Conservation (phyloP, 2,797 vertebrate species). For the Neoniphon sammara region DNA sequence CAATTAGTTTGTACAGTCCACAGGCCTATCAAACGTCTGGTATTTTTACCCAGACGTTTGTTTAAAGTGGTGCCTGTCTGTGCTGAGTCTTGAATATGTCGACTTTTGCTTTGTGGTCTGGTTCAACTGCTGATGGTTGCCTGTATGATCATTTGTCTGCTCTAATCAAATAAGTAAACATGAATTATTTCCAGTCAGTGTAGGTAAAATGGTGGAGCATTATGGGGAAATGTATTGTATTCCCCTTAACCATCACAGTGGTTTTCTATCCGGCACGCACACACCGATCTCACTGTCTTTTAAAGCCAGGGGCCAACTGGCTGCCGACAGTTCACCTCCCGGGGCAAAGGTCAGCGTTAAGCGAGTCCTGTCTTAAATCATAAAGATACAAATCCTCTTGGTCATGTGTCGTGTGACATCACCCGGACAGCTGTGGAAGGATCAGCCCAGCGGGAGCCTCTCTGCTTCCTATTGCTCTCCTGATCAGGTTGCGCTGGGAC, state of each 20-base stretch:
- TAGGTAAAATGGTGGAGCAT: constrained; percentile 16
- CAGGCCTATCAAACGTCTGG: constrained; percentile 18
- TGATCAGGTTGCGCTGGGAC: constrained; percentile 65
- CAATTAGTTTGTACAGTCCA: constrained; percentile 30
- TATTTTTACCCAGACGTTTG: constrained; percentile 6
- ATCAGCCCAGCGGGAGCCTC: constrained; percentile 52
- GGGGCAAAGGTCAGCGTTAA: constrained; percentile 52
- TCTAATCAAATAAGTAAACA: not conserved
- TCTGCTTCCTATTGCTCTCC: constrained; percentile 52
- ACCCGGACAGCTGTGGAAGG: constrained; percentile 72
- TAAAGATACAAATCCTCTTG: constrained; percentile 65
- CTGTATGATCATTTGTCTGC: not conserved
- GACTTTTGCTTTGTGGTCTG: not conserved
- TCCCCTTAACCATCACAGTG: constrained; percentile 5
- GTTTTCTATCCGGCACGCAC: constrained; percentile 1
- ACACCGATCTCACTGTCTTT: constrained; percentile 29
- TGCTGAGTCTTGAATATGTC: constrained; percentile 3
- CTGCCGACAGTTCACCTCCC: constrained; percentile 19
- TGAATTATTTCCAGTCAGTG: not conserved
- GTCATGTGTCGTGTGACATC: constrained; percentile 73
- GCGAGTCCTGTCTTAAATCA: constrained; percentile 47
- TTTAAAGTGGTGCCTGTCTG: constrained; percentile 33
- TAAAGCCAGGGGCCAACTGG: constrained; percentile 43
- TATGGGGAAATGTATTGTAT: not conserved
- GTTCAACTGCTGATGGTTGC: not conserved